Evolutionary conservation across 2,797 vertebrate genomes (phyloP).

Genomic region (Moxostoma hubbsi): DNA sequence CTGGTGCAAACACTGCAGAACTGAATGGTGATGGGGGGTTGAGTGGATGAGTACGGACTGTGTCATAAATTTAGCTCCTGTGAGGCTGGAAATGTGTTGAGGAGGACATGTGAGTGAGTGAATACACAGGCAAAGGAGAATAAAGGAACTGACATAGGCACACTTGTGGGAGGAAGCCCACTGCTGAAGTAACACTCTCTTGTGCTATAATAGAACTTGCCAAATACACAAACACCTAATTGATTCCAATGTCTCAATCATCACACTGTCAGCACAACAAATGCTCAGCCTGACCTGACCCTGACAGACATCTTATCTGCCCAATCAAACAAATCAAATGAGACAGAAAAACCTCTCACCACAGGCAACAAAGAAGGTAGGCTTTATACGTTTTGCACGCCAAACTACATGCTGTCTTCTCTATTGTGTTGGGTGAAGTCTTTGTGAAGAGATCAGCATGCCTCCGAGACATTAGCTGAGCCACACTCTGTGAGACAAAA

Average conservation of each 20-base stretch:
- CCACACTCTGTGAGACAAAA: constrained; percentile 68
- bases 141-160: constrained; percentile 63
- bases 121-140: constrained; percentile 49
- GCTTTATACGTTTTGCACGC: constrained; percentile 59
- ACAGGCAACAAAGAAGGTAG: constrained; percentile 56
- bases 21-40: background rate
- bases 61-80: constrained; percentile 66
- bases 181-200: constrained; percentile 51
- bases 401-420: constrained; percentile 61
- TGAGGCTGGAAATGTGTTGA: constrained; percentile 64
- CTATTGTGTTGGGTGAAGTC: constrained; percentile 57
- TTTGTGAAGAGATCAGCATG: constrained; percentile 64
- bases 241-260: constrained; percentile 63
- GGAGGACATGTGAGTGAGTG: constrained; percentile 33
- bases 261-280: constrained; percentile 57
- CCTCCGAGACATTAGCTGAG: constrained; percentile 64
- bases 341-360: constrained; percentile 54
- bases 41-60: constrained; percentile 36
- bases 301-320: constrained; percentile 44
- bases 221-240: constrained; percentile 53
- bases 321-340: constrained; percentile 55
- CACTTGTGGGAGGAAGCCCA: constrained; percentile 59
- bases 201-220: constrained; percentile 39
- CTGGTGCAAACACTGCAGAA: constrained; percentile 53
- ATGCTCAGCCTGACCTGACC: constrained; percentile 60